These are phyloP conservation scores for Enhydra lutris DNA, from an alignment of 2,113 vertebrate species.

Conservation along the genomic window DNA sequence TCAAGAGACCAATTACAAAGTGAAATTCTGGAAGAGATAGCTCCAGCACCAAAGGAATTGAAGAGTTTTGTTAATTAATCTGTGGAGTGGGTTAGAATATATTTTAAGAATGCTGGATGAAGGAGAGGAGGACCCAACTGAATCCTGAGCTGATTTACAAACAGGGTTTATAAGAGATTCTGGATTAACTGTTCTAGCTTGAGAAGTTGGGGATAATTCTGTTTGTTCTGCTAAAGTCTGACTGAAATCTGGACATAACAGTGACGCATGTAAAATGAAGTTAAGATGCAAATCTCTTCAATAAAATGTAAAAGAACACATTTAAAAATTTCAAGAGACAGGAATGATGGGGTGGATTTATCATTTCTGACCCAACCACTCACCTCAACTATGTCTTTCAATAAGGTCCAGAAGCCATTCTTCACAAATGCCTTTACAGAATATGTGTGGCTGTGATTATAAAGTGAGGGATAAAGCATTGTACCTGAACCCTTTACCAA, in stretches of 20 bases:
- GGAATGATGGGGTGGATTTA: neutral
- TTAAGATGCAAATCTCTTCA: neutral
- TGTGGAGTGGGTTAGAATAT: neutral
- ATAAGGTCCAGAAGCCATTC: neutral
- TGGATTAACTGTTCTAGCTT: neutral
- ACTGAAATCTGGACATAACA: neutral
- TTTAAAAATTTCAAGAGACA: neutral
- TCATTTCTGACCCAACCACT: neutral
- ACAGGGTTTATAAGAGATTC: neutral
- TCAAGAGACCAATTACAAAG: neutral
- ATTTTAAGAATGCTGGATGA: neutral
- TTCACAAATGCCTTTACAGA: neutral
- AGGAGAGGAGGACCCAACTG: neutral
- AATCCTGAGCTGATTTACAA: neutral
- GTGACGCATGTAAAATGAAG: neutral
- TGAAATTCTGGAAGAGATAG: neutral
- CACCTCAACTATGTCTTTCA: neutral
- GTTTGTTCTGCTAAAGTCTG: neutral
- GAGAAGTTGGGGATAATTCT: neutral
- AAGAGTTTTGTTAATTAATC: neutral
- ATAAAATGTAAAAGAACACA: neutral
- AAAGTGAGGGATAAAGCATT: neutral
- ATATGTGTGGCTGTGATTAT: neutral
- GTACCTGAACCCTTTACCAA: neutral
- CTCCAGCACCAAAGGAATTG: neutral